Conservation (phyloP, 2,113 vertebrate species). For the Cryptotis parvus region DNA sequence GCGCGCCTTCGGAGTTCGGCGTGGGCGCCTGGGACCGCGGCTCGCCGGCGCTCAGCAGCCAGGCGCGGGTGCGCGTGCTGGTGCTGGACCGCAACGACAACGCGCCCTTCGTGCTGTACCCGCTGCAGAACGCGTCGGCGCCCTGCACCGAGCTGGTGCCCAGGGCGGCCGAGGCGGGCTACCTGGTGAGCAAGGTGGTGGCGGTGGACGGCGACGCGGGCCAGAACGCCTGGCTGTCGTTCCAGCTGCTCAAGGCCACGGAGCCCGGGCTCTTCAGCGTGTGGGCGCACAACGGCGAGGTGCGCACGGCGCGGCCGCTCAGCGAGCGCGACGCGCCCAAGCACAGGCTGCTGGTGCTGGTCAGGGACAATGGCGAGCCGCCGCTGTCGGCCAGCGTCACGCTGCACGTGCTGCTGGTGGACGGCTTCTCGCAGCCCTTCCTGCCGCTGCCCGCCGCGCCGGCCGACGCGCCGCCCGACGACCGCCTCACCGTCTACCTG, state of each 20-base stretch:
- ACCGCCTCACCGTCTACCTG: not conserved
- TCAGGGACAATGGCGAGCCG: too few relatives aligned
- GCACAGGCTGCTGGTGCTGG: too few relatives aligned
- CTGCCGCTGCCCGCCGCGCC: too few relatives aligned
- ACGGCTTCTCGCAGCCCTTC: not conserved
- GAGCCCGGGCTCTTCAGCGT: constrained; percentile 45
- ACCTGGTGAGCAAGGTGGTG: not conserved
- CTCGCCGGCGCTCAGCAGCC: not conserved
- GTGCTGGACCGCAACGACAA: constrained; percentile 83
- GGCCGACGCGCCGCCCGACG: not conserved
- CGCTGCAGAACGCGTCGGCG: constrained; percentile 57
- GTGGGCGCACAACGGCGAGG: not conserved
- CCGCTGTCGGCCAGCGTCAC: not conserved
- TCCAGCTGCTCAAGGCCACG: constrained; percentile 31
- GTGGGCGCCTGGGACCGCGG: not conserved
- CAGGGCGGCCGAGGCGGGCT: not conserved
- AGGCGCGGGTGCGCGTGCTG: constrained; percentile 48
- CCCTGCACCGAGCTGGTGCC: constrained; percentile 68
- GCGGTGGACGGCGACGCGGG: not conserved
- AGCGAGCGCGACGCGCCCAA: too few relatives aligned
- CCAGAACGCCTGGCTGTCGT: constrained; percentile 31
- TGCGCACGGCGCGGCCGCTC: too few relatives aligned
- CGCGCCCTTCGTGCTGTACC: constrained; percentile 80
- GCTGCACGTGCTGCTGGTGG: not conserved
- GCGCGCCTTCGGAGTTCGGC: not conserved